Conservation (phyloP, 2,113 vertebrate species). For the Solea senegalensis region DNA sequence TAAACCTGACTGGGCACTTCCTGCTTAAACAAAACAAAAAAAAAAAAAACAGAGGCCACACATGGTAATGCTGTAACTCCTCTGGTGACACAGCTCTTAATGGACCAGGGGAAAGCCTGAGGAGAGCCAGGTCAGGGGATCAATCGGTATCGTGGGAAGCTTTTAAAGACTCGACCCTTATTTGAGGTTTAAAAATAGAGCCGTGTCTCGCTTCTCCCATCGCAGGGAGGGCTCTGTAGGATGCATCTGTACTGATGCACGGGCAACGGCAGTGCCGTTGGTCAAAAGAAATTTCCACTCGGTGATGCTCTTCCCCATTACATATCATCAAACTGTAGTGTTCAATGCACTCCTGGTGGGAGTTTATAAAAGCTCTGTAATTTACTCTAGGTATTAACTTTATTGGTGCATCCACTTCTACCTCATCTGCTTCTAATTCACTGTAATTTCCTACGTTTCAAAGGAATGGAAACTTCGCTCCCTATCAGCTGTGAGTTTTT, state of each 20-base stretch:
- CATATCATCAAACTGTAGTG: slow-evolving; percentile 18
- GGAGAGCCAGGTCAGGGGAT: slow-evolving; percentile 67
- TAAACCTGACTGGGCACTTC: slow-evolving; percentile 75
- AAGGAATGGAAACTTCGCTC: neutral
- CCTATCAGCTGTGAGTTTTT: neutral
- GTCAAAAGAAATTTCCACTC: slow-evolving; percentile 38
- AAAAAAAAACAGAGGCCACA: slow-evolving; percentile 48
- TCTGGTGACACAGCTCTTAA: slow-evolving; percentile 72
- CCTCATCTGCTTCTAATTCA: slow-evolving; percentile 37
- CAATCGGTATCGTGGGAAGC: slow-evolving; percentile 78
- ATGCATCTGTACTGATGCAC: slow-evolving; percentile 47
- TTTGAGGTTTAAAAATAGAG: slow-evolving; percentile 75
- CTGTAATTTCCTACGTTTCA: slow-evolving; percentile 21
- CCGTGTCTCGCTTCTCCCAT: slow-evolving; percentile 50
- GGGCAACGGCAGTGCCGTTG: slow-evolving; percentile 32
- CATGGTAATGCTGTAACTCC: slow-evolving; percentile 65
- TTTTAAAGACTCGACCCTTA: slow-evolving; percentile 72
- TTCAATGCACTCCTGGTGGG: slow-evolving; percentile 41
- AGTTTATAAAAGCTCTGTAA: slow-evolving; percentile 42
- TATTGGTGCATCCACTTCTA: slow-evolving; percentile 28
- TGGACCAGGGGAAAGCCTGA: slow-evolving; percentile 68
- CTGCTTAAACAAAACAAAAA: slow-evolving; percentile 44
- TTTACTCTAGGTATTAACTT: slow-evolving; percentile 48
- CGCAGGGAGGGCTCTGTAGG: slow-evolving; percentile 50
- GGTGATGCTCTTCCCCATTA: slow-evolving; percentile 16